Percentiles rank a stretch among this genome's conserved stretches.
Evolutionary conservation across 1,140 invertebrate species (phyloP).

Genomic region (Ooceraea biroi): DNA sequence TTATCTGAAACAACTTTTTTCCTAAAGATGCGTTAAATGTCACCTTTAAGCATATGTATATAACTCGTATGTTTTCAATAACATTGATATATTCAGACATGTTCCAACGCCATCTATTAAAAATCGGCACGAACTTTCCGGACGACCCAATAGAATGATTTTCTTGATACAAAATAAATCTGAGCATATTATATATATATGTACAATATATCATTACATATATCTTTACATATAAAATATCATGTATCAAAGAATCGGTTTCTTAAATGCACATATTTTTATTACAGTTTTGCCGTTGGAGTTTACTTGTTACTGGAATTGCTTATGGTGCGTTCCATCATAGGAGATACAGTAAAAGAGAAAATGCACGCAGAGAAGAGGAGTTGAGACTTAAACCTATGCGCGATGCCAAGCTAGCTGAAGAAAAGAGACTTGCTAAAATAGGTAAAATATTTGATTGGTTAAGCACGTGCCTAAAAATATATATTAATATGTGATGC

Average conservation of each 20-base stretch:
- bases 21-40: no score
- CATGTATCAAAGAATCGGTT: background rate
- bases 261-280: slow-evolving; percentile 57
- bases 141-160: no score
- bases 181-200: no score
- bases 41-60: no score
- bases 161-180: no score
- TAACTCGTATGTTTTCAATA: no score
- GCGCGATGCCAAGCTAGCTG: slow-evolving; percentile 90
- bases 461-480: background rate
- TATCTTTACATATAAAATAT: background rate
- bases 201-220: no score
- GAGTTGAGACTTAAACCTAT: slow-evolving; percentile 89
- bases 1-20: no score
- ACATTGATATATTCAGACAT: no score
- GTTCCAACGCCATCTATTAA: no score
- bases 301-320: slow-evolving; percentile 89
- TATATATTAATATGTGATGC: background rate
- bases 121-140: no score
- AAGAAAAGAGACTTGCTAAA: slow-evolving; percentile 88
- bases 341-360: slow-evolving; percentile 89
- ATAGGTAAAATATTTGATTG: slow-evolving; percentile 82
- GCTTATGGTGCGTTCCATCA: slow-evolving; percentile 91
- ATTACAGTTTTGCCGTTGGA: slow-evolving; percentile 91
- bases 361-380: slow-evolving; percentile 88